These are phyloP conservation scores for Enteromius argenteus DNA, from an alignment of 2,797 vertebrate genomes.

Conservation along the genomic window DNA sequence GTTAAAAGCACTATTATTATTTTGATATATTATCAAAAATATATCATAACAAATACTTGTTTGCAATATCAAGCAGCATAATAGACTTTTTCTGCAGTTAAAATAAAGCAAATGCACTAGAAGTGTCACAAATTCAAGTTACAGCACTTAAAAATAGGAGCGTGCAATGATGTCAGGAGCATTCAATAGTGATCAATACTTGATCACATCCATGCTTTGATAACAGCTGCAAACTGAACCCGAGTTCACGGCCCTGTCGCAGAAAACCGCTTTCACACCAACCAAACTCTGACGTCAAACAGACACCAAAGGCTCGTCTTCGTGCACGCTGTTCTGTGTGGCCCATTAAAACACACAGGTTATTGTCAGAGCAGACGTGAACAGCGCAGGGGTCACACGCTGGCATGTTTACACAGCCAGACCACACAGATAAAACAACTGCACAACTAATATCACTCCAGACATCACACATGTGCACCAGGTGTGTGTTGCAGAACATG, in stretches of 20 bases:
- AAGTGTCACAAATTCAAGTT: not conserved
- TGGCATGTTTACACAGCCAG: constrained; percentile 76
- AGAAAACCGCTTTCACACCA: not conserved
- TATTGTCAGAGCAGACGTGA: constrained; percentile 57
- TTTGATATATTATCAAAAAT: not conserved
- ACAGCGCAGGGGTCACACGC: constrained; percentile 68
- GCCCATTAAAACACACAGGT: constrained; percentile 37
- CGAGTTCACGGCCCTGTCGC: not conserved
- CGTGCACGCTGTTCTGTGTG: constrained; percentile 1
- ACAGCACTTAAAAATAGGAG: not conserved
- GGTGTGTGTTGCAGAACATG: constrained; percentile 40
- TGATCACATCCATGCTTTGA: not conserved
- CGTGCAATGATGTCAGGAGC: not conserved
- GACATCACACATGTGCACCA: constrained; percentile 45
- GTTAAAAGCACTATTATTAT: not conserved
- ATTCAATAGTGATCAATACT: not conserved
- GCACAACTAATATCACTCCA: constrained; percentile 53
- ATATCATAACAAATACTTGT: not conserved
- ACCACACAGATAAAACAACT: constrained; percentile 77
- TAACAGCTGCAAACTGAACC: not conserved
- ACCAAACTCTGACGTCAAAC: constrained; percentile 3
- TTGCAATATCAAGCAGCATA: not conserved
- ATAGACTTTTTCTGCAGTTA: not conserved
- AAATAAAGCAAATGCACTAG: not conserved
- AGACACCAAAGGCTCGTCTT: not conserved